Percentiles rank a stretch among this genome's conserved stretches.
Evolutionary conservation across 2,888 invertebrate species (phyloP).

Genomic region (Ceraclea dissimilis): DNA sequence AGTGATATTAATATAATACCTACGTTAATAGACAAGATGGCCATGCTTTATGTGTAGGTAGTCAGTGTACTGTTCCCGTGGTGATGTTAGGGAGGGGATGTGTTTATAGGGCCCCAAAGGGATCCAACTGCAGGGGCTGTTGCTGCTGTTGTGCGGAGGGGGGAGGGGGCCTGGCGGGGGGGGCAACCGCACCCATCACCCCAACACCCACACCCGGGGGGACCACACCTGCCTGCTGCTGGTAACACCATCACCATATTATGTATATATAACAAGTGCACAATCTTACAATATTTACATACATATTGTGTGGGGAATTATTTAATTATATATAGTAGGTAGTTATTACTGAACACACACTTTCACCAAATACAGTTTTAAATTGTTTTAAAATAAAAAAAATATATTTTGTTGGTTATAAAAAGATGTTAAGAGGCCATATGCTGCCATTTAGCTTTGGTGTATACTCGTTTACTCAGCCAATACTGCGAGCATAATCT

Average conservation of each 20-base stretch:
- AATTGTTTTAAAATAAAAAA: no score
- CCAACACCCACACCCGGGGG: slow-evolving; percentile 11
- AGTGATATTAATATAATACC: no score
- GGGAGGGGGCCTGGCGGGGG: slow-evolving; percentile 20
- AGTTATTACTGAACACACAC: no score
- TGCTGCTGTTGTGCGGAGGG: slow-evolving; percentile 8
- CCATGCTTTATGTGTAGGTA: slow-evolving; percentile 7
- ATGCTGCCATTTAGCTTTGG: no score
- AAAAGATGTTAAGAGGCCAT: no score
- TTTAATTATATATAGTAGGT: no score
- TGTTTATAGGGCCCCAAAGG: slow-evolving; percentile 25
- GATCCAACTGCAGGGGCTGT: slow-evolving; percentile 22
- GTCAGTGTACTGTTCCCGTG: neutral
- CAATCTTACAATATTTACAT: neutral
- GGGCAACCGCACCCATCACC: slow-evolving; percentile 8
- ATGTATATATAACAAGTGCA: neutral
- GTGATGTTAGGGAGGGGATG: neutral
- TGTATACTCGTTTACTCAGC: no score
- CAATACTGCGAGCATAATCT: no score
- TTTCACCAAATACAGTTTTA: no score
- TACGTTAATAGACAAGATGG: slow-evolving; percentile 22
- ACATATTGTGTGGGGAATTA: no score
- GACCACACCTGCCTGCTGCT: slow-evolving; percentile 14
- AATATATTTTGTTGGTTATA: no score
- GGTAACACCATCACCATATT: slow-evolving; percentile 8